Conservation (phyloP, 2,113 vertebrate genomes). For the Dicaeum eximium region DNA sequence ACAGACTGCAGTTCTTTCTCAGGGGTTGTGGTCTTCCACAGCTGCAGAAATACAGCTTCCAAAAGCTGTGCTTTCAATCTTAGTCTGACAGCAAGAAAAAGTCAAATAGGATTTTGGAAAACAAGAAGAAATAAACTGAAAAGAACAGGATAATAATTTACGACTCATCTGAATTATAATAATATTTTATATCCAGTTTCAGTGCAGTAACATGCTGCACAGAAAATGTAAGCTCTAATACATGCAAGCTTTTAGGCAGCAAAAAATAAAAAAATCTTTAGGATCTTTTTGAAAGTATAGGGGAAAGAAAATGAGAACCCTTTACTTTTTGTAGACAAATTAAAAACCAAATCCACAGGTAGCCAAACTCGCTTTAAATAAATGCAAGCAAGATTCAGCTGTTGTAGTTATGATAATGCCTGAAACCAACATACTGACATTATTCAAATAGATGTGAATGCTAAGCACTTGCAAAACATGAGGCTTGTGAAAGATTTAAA, state of each 20-base stretch:
- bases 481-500: background rate
- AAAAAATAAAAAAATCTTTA: background rate
- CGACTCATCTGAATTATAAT: background rate
- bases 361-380: background rate
- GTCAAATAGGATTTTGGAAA: background rate
- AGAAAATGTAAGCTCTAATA: background rate
- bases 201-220: background rate
- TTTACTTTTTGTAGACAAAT: background rate
- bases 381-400: background rate
- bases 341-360: background rate
- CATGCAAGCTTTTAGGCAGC: background rate
- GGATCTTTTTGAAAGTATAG: background rate
- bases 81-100: background rate
- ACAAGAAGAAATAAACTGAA: background rate
- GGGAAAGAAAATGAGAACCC: background rate
- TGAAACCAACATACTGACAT: background rate
- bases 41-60: background rate
- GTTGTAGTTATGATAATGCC: background rate
- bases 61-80: background rate
- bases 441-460: background rate
- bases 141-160: background rate
- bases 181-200: background rate
- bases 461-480: background rate
- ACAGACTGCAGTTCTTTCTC: background rate
- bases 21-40: background rate